These are phyloP conservation scores for Leptinotarsa lineolata DNA, from an alignment of 1,140 invertebrate genomes.

Conservation along the genomic window DNA sequence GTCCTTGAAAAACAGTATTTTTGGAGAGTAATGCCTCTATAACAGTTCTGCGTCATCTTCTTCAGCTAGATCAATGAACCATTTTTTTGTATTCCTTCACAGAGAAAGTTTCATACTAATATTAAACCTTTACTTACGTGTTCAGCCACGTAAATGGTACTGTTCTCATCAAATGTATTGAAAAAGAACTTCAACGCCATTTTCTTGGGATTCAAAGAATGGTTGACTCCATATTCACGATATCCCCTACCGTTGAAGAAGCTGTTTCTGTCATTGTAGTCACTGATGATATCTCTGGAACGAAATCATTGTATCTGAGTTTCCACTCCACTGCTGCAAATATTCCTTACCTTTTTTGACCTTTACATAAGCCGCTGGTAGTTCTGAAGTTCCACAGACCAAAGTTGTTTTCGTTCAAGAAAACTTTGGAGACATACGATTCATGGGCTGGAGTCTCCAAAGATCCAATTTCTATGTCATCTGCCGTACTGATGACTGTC, in stretches of 20 bases:
- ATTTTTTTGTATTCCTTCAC: too few species aligned
- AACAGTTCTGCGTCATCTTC: too few species aligned
- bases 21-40: too few species aligned
- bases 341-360: constrained; percentile 70
- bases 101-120: not conserved
- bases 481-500: not conserved
- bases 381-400: constrained; percentile 87
- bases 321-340: not conserved
- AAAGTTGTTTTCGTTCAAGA: constrained; percentile 73
- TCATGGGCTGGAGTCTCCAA: not conserved
- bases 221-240: constrained; percentile 26
- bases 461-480: constrained; percentile 39
- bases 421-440: constrained; percentile 47
- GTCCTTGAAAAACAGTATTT: too few species aligned
- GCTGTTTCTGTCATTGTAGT: constrained; percentile 14
- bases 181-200: constrained; percentile 79
- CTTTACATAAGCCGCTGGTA: constrained; percentile 69
- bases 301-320: not conserved
- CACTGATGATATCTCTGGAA: constrained; percentile 11
- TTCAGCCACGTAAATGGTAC: constrained; percentile 81
- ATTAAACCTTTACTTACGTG: constrained; percentile 56
- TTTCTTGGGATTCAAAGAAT: constrained; percentile 64
- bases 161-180: constrained; percentile 85
- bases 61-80: too few species aligned
- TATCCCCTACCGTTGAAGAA: constrained; percentile 43